A percentile compares a stretch with the other conserved stretches of the same genome.
These are phyloP conservation scores for Yponomeuta cagnagella DNA, from an alignment of 2,888 invertebrate genomes.

Conservation along the genomic window DNA sequence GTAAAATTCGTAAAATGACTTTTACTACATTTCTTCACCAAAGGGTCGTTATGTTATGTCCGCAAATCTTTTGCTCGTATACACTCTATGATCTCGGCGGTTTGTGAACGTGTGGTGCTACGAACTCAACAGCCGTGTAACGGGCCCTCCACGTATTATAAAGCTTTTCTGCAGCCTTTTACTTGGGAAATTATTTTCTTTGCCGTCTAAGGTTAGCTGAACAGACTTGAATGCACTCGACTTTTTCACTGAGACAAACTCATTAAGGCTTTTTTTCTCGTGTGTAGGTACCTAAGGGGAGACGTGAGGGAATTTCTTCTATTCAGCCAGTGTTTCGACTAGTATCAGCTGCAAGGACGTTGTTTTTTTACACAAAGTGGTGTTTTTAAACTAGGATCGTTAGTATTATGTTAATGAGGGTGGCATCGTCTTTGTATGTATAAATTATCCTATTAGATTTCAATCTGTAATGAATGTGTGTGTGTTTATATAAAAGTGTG, in stretches of 20 bases:
- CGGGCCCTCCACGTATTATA: conserved; percentile 61
- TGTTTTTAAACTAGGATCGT: too few relatives aligned
- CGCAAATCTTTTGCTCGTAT: background rate
- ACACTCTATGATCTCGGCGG: background rate
- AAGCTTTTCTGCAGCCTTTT: conserved; percentile 57
- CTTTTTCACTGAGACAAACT: conserved; percentile 11
- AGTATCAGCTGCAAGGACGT: too few relatives aligned
- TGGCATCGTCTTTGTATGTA: too few relatives aligned
- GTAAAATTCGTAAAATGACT: too few relatives aligned
- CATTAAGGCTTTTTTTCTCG: conserved; percentile 5
- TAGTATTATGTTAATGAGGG: too few relatives aligned
- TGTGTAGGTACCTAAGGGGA: background rate
- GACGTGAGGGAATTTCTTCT: background rate
- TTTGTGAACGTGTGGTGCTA: conserved; percentile 59
- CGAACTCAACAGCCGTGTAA: conserved; percentile 61
- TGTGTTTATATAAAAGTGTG: too few relatives aligned
- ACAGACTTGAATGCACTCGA: conserved; percentile 38
- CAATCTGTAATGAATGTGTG: too few relatives aligned
- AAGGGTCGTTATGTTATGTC: too few relatives aligned
- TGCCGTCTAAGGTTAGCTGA: conserved; percentile 49
- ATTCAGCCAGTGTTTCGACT: background rate
- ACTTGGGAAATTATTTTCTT: conserved; percentile 55
- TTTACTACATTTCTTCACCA: too few relatives aligned
- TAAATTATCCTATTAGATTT: too few relatives aligned
- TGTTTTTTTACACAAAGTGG: too few relatives aligned